Evolutionary conservation across 2,888 invertebrate species (phyloP), one percentile per base, ranked within the genome.

Genomic region (Dexiosoma caninum): DNA sequence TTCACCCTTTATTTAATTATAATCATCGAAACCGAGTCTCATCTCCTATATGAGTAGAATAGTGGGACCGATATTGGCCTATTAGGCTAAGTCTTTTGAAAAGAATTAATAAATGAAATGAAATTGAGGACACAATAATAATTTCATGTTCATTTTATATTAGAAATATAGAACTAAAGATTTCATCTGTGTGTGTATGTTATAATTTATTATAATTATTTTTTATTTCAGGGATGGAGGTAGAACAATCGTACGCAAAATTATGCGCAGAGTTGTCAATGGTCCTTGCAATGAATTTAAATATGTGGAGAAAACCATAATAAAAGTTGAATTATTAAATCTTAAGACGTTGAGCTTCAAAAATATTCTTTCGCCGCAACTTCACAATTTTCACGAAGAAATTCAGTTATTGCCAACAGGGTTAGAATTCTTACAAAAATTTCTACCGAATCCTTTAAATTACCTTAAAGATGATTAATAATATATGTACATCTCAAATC

Each of bases 351-450:
- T 85, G 5, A 85, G 84, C 1, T 87, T 85, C 16, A 85, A 81
- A 44, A 83, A 88, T 74, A 86, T 88, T 60, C 12, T 84, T 30
- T 72, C 84, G 10, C 88, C 88, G 2, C 83, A 84, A 3, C 49
- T 88, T 23, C 83, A 87, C 80, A 57, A 80, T 9, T 87, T 88
- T 32, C 72, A 83, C 55, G 85, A 88, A 46, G 83, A 84, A 1
- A 85, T 88, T 30, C 86, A 86, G 57, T 82, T 77, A 81, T 67
- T 88, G 59, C 87, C 88, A n/a, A 84, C 81, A 14, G 88, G 88
- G 1, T 77, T 87, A 7, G 78, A 83, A 3, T 88, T 88, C 42
- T 77, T 88, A n/a, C 66, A 77, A 8, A 69, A 67, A n/a, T 87
- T 88, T 75, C 51, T 88, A 3, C 46, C 69, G 4, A 76, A 83